phyloP scores from a whole-genome alignment of 2,113 vertebrate species.

The Motacilla alba region DNA sequence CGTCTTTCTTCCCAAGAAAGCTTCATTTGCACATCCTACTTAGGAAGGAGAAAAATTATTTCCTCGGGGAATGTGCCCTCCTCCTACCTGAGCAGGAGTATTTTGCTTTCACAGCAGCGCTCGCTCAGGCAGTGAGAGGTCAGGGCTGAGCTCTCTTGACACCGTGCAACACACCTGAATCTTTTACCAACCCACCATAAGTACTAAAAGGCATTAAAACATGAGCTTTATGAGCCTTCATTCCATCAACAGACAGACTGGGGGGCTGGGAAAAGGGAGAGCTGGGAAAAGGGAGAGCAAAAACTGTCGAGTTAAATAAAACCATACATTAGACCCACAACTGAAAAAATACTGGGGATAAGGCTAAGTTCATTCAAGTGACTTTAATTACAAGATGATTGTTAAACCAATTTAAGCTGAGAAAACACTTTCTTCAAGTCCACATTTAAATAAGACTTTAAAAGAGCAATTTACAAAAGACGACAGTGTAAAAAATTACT shows the following conservation, averaged over 20 bases:
- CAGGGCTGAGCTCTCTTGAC: not conserved
- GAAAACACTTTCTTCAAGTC: conserved; percentile 5
- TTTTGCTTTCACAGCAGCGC: not conserved
- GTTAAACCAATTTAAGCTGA: conserved; percentile 21
- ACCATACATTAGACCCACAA: not conserved
- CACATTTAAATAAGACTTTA: not conserved
- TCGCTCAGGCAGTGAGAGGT: not conserved
- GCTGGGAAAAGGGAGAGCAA: not conserved
- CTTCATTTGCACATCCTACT: not conserved
- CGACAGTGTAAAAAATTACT: not conserved
- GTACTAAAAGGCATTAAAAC: not conserved
- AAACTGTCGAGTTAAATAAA: not conserved
- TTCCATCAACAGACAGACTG: not conserved
- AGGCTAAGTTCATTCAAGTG: conserved; percentile 2
- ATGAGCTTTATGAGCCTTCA: not conserved
- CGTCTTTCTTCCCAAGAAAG: not conserved
- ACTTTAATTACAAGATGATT: conserved; percentile 20
- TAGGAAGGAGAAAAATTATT: not conserved
- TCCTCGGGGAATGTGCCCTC: not conserved
- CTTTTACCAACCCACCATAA: not conserved
- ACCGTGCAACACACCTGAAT: not conserved
- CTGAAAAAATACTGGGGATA: not conserved
- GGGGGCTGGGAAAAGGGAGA: not conserved
- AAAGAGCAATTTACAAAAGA: conserved; percentile 29
- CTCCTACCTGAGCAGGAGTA: not conserved